Conservation (phyloP, 2,797 vertebrate genomes). For the Chelonia mydas region DNA sequence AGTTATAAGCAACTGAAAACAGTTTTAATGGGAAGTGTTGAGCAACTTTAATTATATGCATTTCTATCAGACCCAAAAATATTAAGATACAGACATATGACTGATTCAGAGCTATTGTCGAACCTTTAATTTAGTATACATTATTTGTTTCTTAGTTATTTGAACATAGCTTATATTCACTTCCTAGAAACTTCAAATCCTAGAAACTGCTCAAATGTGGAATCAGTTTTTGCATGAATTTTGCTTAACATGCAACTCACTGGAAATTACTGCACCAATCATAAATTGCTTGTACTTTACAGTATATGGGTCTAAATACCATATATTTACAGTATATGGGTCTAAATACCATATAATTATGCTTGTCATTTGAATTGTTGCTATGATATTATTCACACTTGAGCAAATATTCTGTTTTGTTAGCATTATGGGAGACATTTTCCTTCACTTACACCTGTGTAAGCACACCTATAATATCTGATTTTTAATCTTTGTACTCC, state of each 20-base stretch:
- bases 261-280: slow-evolving; percentile 22
- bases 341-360: slow-evolving; percentile 30
- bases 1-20: neutral
- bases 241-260: slow-evolving; percentile 31
- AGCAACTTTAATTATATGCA: neutral
- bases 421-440: neutral
- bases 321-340: slow-evolving; percentile 9
- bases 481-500: slow-evolving; percentile 1
- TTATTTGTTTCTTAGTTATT: neutral
- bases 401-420: slow-evolving; percentile 3
- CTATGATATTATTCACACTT: slow-evolving; percentile 30
- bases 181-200: neutral
- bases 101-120: neutral
- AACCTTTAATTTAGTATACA: neutral
- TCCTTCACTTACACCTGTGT: neutral
- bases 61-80: neutral
- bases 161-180: neutral
- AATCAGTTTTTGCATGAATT: neutral
- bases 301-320: neutral
- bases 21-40: neutral
- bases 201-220: neutral
- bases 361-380: slow-evolving; percentile 34
- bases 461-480: neutral
- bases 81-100: neutral
- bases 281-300: slow-evolving; percentile 25